These are phyloP conservation scores for Mycogona germanica DNA, from an alignment of 2,888 invertebrate species.

Conservation along the genomic window DNA sequence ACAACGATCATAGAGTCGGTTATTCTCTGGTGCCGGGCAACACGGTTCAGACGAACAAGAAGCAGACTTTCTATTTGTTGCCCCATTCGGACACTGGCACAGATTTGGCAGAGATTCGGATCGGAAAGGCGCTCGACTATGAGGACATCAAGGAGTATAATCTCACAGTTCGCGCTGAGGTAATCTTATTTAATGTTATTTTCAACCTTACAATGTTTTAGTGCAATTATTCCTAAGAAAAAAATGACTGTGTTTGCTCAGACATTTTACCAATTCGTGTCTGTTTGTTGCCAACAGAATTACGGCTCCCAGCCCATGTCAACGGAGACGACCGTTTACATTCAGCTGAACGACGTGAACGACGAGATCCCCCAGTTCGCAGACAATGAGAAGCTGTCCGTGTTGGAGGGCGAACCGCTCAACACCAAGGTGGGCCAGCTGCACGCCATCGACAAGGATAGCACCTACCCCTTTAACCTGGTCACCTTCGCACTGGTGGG, in stretches of 20 bases:
- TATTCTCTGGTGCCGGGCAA: conserved; percentile 70
- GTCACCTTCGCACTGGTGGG: conserved; percentile 62
- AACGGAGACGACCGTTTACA: conserved; percentile 61
- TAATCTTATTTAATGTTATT: conserved; percentile 28
- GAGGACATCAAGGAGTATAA: conserved; percentile 74
- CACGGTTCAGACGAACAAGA: conserved; percentile 74
- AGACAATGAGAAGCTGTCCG: conserved; percentile 65
- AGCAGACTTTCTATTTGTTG: conserved; percentile 46
- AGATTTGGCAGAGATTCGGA: conserved; percentile 53
- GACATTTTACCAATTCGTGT: background rate
- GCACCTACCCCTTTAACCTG: conserved; percentile 62
- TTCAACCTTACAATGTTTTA: background rate
- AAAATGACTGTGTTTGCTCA: background rate
- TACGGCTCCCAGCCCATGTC: conserved; percentile 66
- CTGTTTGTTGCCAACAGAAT: conserved; percentile 24
- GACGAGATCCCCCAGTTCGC: conserved; percentile 79
- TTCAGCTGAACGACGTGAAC: conserved; percentile 74
- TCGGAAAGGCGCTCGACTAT: conserved; percentile 66
- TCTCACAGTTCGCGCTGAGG: conserved; percentile 63
- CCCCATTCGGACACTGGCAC: conserved; percentile 45
- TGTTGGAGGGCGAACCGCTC: conserved; percentile 68
- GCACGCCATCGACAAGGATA: conserved; percentile 73
- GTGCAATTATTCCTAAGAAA: background rate
- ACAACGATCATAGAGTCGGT: conserved; percentile 48
- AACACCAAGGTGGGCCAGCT: conserved; percentile 81